These are phyloP conservation scores for Cyphomyrmex costatus DNA, from an alignment of 1,140 invertebrate species.

Conservation along the genomic window DNA sequence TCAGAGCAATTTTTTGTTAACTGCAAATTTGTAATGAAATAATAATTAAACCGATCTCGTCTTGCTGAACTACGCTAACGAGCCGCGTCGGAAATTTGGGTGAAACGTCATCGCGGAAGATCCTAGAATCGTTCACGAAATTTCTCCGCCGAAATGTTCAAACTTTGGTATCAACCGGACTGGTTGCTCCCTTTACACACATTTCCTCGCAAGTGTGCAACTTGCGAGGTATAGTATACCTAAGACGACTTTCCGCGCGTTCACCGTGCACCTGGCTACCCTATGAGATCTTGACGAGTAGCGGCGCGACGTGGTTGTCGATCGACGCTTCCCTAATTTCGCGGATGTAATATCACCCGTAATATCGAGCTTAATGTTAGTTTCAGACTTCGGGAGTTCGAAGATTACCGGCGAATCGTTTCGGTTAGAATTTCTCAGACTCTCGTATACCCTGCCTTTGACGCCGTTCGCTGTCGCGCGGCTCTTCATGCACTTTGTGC, in stretches of 20 bases:
- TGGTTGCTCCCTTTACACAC: background rate
- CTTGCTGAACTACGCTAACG: background rate
- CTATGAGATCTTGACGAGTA: slow-evolving; percentile 50
- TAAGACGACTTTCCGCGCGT: slow-evolving; percentile 40
- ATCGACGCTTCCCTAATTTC: slow-evolving; percentile 58
- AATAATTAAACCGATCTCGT: no score
- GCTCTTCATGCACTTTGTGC: slow-evolving; percentile 40
- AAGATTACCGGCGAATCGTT: slow-evolving; percentile 67
- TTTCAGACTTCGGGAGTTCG: slow-evolving; percentile 50
- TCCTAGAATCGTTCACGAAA: slow-evolving; percentile 19
- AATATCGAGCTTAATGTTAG: slow-evolving; percentile 63
- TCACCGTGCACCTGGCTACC: slow-evolving; percentile 51
- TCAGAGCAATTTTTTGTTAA: background rate
- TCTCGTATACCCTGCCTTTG: slow-evolving; percentile 45
- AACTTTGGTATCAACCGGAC: slow-evolving; percentile 58
- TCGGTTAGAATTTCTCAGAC: slow-evolving; percentile 43
- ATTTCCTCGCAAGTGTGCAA: slow-evolving; percentile 36
- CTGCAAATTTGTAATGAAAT: background rate
- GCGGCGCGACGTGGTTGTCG: slow-evolving; percentile 25
- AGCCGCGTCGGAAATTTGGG: background rate
- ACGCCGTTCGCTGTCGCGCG: slow-evolving; percentile 15
- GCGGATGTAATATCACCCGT: slow-evolving; percentile 64
- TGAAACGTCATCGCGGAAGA: slow-evolving; percentile 14
- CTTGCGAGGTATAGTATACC: slow-evolving; percentile 7
- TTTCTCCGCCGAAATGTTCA: slow-evolving; percentile 11